Conservation (phyloP, 2,113 vertebrate species). For the Willisornis vidua region DNA sequence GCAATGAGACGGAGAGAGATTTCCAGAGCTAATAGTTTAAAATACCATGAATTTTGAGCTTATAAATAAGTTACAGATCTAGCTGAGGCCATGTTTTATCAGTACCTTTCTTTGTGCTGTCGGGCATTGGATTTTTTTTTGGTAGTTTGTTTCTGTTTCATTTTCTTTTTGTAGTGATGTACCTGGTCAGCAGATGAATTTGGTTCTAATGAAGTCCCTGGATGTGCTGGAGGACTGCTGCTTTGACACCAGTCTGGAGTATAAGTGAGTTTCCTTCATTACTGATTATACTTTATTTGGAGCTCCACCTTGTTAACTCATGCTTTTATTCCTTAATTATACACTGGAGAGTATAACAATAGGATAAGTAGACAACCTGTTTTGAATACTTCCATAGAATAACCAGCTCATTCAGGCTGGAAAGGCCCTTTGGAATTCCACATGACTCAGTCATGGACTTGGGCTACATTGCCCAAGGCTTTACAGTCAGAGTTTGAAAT, state of each 20-base stretch:
- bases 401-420: not conserved
- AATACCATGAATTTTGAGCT: not conserved
- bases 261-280: slow-evolving; percentile 82
- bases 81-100: not conserved
- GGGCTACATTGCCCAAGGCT: not conserved
- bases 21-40: not conserved
- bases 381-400: not conserved
- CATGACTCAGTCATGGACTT: not conserved
- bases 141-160: not conserved
- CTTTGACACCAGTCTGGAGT: slow-evolving; percentile 86
- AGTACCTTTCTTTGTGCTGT: not conserved
- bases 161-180: slow-evolving; percentile 76
- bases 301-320: not conserved
- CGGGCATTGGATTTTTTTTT: not conserved
- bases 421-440: not conserved
- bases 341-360: not conserved
- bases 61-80: not conserved
- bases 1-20: not conserved
- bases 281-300: not conserved
- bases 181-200: slow-evolving; percentile 80
- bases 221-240: slow-evolving; percentile 84
- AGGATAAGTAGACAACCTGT: not conserved
- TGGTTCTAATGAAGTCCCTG: slow-evolving; percentile 81
- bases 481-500: not conserved
- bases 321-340: not conserved